Conservation (phyloP, 2,888 invertebrate genomes). For the Volucella zonaria region DNA sequence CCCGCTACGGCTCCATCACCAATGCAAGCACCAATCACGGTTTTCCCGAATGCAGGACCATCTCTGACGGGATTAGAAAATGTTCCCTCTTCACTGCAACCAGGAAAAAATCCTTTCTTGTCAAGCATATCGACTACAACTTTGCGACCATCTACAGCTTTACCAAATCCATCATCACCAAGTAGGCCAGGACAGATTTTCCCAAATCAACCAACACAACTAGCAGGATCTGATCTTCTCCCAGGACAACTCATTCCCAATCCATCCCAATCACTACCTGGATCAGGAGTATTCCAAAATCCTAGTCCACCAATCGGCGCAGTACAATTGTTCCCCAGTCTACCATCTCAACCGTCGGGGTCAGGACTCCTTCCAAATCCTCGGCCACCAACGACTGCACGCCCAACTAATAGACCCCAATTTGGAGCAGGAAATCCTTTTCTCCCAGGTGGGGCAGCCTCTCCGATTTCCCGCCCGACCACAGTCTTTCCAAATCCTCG, state of each 20-base stretch:
- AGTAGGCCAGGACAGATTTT: neutral
- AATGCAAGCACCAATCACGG: neutral
- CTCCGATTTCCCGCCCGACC: too few relatives aligned
- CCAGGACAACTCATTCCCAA: too few relatives aligned
- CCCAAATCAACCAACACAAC: too few relatives aligned
- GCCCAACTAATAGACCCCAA: neutral
- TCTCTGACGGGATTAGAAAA: neutral
- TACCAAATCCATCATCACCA: conserved; percentile 2
- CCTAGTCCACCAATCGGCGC: too few relatives aligned
- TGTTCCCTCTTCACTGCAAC: neutral
- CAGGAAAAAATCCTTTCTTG: conserved; percentile 10
- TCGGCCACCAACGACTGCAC: neutral
- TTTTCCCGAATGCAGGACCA: conserved; percentile 12
- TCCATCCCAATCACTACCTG: too few relatives aligned
- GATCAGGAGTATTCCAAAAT: too few relatives aligned
- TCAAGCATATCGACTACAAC: neutral
- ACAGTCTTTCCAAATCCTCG: too few relatives aligned
- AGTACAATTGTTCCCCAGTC: neutral
- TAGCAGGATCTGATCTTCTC: too few relatives aligned
- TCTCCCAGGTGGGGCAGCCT: too few relatives aligned
- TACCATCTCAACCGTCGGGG: neutral
- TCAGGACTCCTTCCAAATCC: neutral
- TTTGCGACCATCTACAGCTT: conserved; percentile 1
- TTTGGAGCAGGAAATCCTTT: neutral
- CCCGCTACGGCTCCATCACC: too few relatives aligned